Base-by-base conservation (phyloP, 2,888 invertebrate species). In the Phengaris alcon region DNA sequence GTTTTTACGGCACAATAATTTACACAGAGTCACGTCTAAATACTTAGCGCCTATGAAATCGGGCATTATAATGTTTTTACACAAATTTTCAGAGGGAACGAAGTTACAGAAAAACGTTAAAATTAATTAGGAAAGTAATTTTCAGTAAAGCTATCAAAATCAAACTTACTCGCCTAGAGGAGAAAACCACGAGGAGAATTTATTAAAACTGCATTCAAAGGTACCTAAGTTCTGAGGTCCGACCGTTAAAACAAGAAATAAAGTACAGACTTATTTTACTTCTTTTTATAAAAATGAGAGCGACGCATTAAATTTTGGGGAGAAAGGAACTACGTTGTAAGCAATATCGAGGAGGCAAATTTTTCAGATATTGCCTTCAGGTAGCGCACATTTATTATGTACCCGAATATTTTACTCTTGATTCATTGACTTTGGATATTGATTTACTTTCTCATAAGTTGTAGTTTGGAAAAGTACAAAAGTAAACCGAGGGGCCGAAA, bases 301-400 rank as follows among this genome's bases (percentile, higher is more conserved):
- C 91, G 91, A 91, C 92, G 93, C 93, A 93, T 93, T 93, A 93
- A 93, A 93, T 93, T 93, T 93, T 90, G 90, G 92, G 93, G 91
- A 91, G 93, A 93, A 93, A 91, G 91, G 91, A 93, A 93, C 92
- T 92, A 90, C 90, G 91, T 91, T 93, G 93, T 93, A 93, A 93
- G 93, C 93, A 93, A 93, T 93, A 93, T 93, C 91, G 93, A 92
- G 90, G 88, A 93, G 93, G 93, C 92, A 93, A 93, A 93, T 93
- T 93, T 93, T 93, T 93, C 93, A 93, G 93, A 93, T 93, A 93
- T 93, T 93, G 93, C 93, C 90, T 93, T 91, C 93, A 93, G 93
- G 93, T 93, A 93, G 93, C 89, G 91, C 91, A 93, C 93, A 93
- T 93, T 93, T 93, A 93, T 93, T 93, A 93, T 93, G 93, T 93